phyloP scores from a whole-genome alignment of 2,797 vertebrate genomes.

The Rhinatrema bivittatum region DNA sequence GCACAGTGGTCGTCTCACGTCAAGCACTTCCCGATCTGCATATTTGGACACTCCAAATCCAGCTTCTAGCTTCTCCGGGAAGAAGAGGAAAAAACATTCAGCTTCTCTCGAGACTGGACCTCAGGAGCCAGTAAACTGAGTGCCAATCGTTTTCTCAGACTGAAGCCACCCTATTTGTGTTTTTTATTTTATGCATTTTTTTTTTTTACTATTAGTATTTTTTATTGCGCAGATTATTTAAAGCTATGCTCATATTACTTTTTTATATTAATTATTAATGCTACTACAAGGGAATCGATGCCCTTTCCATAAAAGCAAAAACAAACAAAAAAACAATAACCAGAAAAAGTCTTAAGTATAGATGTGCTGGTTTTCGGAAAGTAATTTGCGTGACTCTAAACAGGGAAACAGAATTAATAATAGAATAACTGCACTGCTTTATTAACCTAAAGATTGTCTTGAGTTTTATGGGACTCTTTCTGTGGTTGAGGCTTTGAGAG shows the following conservation, averaged over 20 bases:
- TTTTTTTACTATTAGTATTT: conserved; percentile 8
- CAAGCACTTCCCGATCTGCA: conserved; percentile 94
- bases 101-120: conserved; percentile 15
- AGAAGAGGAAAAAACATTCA: conserved; percentile 19
- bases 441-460: conserved; percentile 39
- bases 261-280: conserved; percentile 48
- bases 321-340: background rate
- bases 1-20: conserved; percentile 98
- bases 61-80: conserved; percentile 59
- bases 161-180: background rate
- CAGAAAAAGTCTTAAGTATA: conserved; percentile 36
- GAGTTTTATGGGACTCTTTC: no score
- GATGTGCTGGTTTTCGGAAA: conserved; percentile 25
- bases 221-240: conserved; percentile 32
- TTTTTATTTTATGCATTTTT: no score
- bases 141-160: conserved; percentile 33
- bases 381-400: conserved; percentile 20
- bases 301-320: conserved; percentile 38
- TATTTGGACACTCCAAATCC: conserved; percentile 88
- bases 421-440: conserved; percentile 45
- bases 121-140: conserved; percentile 36
- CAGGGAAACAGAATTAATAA: conserved; percentile 32
- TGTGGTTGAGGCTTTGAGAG: no score
- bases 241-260: conserved; percentile 39
- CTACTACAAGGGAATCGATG: conserved; percentile 48